Evolutionary conservation across 35 echinoderm and acorn worm species (phyloP), one percentile per base, ranked within the genome.

Genomic region (Lytechinus pictus): DNA sequence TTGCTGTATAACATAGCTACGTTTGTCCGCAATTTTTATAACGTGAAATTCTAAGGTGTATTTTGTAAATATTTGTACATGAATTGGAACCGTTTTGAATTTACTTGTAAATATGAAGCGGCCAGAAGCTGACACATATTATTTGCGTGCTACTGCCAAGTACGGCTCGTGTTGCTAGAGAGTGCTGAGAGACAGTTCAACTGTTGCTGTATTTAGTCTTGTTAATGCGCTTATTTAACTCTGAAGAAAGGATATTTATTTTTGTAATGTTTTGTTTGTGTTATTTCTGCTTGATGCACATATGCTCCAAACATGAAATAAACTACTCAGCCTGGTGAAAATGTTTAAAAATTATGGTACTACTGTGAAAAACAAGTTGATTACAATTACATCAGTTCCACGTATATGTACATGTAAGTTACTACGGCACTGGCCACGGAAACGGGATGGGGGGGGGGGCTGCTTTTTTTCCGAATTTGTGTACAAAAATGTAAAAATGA

Each of bases 21-120:
- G 7, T 79, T 79, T 24, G n/a, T 24, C 2, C 66, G 66, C 66
- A 79, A 79, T 79, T 79, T 79, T 79, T 79, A 44, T 44, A 79
- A 79, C 21, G 66, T 79, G n/a, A 79, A 79, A 24, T 79, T 79
- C 16, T 79, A 79, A 44, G 1, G 19, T 19, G 66, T 79, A 79
- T 79, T 79, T 5, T 79, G 66, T 79, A 79, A 79, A 79, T 79
- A 79, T 79, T 79, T 79, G 66, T 79, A 79, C 66, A 79, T 79
- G 66, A 79, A 79, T 79, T 79, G 12, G 66, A 79, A 79, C 2
- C 19, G 24, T 79, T 79, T 79, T 79, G 66, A 11, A 58, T 58
- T 58, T 11, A 58, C 9, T 11, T 58, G 56, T 58, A 79, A 79
- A 79, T 24, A 24, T 79, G n/a, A 71, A 79, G 66, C n/a, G 14